These are phyloP conservation scores for Bombus sylvicola DNA, from an alignment of 1,140 invertebrate species.

Conservation along the genomic window DNA sequence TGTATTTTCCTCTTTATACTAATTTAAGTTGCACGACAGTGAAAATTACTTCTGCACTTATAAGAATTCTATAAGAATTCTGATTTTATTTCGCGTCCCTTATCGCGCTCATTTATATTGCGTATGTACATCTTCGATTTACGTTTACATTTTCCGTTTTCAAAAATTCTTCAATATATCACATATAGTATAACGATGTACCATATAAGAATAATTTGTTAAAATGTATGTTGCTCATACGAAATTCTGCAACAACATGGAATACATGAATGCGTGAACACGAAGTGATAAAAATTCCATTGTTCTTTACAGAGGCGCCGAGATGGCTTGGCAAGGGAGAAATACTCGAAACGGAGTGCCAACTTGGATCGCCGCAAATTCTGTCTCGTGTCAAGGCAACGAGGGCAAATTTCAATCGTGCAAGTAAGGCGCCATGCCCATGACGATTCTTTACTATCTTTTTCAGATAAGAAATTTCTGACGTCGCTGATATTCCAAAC, in stretches of 20 bases:
- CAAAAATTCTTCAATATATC: too few relatives aligned
- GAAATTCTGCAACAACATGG: not conserved
- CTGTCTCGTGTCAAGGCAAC: slow-evolving; percentile 82
- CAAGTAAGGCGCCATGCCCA: slow-evolving; percentile 67
- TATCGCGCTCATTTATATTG: too few relatives aligned
- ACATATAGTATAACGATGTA: not conserved
- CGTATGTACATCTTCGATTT: not conserved
- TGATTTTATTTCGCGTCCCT: too few relatives aligned
- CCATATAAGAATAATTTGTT: not conserved
- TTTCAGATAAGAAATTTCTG: not conserved
- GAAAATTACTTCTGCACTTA: too few relatives aligned
- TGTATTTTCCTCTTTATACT: too few relatives aligned
- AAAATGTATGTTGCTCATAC: not conserved
- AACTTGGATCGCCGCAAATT: slow-evolving; percentile 77
- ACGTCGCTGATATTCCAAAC: too few relatives aligned
- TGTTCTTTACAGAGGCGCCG: slow-evolving; percentile 81
- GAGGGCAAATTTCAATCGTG: slow-evolving; percentile 82
- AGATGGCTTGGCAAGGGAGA: slow-evolving; percentile 83
- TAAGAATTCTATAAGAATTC: too few relatives aligned
- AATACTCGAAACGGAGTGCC: slow-evolving; percentile 66
- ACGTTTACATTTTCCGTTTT: too few relatives aligned
- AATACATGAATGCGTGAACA: not conserved
- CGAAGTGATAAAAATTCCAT: slow-evolving; percentile 18
- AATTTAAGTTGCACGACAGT: too few relatives aligned
- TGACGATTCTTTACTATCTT: not conserved